A percentile compares a stretch with the other conserved stretches of the same genome.
phyloP scores from a whole-genome alignment of 2,888 invertebrate species.

The Drosophila formosana region DNA sequence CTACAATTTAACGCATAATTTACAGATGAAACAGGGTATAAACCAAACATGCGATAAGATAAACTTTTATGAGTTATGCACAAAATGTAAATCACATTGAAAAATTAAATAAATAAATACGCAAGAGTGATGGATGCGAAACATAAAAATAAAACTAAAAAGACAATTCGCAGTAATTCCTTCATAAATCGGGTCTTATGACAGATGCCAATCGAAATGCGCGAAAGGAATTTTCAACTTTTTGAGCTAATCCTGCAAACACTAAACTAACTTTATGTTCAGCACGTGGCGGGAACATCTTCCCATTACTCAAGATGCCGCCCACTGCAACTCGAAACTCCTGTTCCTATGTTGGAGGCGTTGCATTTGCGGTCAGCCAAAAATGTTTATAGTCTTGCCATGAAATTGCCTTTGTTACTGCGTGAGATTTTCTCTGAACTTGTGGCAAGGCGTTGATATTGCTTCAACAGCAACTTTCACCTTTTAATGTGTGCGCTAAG shows the following conservation, averaged over 20 bases:
- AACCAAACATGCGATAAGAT: slow-evolving; percentile 28
- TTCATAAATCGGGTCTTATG: not conserved
- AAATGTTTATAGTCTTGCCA: slow-evolving; percentile 41
- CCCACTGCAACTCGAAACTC: not conserved
- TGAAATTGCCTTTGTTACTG: slow-evolving; percentile 43
- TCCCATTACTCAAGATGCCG: not conserved
- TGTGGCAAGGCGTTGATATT: slow-evolving; percentile 12
- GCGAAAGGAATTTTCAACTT: slow-evolving; percentile 3
- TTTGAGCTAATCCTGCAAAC: slow-evolving; percentile 7
- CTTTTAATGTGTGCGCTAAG: slow-evolving; percentile 42
- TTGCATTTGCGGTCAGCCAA: slow-evolving; percentile 41
- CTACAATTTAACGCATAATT: slow-evolving; percentile 71
- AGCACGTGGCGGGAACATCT: slow-evolving; percentile 32
- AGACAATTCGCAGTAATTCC: not conserved
- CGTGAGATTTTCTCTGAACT: not conserved
- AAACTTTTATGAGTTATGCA: slow-evolving; percentile 35
- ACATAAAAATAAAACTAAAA: not conserved
- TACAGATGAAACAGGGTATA: slow-evolving; percentile 31
- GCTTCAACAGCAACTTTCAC: slow-evolving; percentile 30
- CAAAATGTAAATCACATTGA: slow-evolving; percentile 30
- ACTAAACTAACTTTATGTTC: slow-evolving; percentile 35
- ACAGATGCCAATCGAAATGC: slow-evolving; percentile 24
- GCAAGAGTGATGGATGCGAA: slow-evolving; percentile 33
- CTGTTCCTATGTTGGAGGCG: not conserved
- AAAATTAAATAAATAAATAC: slow-evolving; percentile 23